phyloP scores from a whole-genome alignment of 2,888 invertebrate genomes.

The Heliothis peltigera region DNA sequence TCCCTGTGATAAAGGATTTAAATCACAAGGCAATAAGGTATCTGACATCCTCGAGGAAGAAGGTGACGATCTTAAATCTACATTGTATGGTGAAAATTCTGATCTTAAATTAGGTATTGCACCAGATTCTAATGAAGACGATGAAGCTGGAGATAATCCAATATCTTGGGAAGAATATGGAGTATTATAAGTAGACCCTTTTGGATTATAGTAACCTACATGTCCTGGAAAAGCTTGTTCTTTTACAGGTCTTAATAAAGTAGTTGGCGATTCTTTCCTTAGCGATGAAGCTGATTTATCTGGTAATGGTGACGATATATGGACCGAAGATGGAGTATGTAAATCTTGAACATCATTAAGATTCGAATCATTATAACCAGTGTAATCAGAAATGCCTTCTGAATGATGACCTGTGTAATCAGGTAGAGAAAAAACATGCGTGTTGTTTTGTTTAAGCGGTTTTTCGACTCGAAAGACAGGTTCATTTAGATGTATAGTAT shows the following conservation, averaged over 20 bases:
- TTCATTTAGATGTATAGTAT: neutral
- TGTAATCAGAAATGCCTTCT: neutral
- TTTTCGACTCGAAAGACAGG: neutral
- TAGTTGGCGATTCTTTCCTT: neutral
- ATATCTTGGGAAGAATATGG: neutral
- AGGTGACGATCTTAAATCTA: neutral
- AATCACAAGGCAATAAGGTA: neutral
- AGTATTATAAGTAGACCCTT: neutral
- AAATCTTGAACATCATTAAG: neutral
- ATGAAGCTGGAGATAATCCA: neutral
- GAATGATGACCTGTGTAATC: neutral
- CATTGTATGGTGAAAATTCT: constrained; percentile 9
- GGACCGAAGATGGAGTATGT: neutral
- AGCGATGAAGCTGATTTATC: neutral
- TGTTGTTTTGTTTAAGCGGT: neutral
- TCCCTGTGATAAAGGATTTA: neutral
- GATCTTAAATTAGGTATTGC: neutral
- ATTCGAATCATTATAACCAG: neutral
- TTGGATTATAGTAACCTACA: neutral
- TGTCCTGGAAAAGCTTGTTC: constrained; percentile 2
- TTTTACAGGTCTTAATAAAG: neutral
- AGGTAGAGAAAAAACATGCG: neutral
- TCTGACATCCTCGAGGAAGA: constrained; percentile 4
- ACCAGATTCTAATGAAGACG: constrained; percentile 5
- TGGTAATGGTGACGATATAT: neutral